phyloP scores from a whole-genome alignment of 2,888 invertebrate species.

The Steinernema scapterisci region DNA sequence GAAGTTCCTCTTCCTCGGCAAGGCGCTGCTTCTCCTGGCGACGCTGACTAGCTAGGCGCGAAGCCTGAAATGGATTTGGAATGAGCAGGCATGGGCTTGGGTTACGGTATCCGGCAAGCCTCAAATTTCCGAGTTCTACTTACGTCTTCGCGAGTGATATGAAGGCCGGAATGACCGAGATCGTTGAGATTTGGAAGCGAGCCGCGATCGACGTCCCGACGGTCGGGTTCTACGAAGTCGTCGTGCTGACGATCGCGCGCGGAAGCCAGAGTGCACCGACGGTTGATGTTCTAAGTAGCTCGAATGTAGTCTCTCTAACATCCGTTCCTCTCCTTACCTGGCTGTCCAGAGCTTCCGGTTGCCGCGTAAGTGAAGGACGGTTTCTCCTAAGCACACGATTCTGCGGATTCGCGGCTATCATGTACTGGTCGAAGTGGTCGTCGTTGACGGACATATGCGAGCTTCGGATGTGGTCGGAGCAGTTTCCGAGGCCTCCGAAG shows the following conservation, averaged over 20 bases:
- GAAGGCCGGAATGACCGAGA: constrained; percentile 75
- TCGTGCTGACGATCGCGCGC: constrained; percentile 52
- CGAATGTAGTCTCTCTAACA: neutral
- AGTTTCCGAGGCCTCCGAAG: neutral
- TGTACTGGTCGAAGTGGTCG: constrained; percentile 92
- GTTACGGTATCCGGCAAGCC: no score
- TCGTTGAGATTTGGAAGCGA: constrained; percentile 83
- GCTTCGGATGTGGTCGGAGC: neutral
- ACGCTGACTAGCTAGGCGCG: constrained; percentile 87
- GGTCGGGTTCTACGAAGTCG: constrained; percentile 34
- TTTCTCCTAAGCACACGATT: constrained; percentile 50
- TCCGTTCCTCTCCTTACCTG: neutral
- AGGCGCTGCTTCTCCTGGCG: constrained; percentile 90
- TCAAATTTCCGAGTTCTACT: constrained; percentile 5
- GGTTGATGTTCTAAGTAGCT: constrained; percentile 48
- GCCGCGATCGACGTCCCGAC: constrained; percentile 72
- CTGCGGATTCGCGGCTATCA: constrained; percentile 43
- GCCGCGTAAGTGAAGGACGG: constrained; percentile 64
- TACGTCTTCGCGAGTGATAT: constrained; percentile 50
- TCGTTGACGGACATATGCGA: constrained; percentile 68
- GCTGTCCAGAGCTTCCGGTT: constrained; percentile 51
- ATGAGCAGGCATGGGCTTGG: no score
- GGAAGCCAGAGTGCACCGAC: constrained; percentile 64
- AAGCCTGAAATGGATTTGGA: constrained; percentile 77
- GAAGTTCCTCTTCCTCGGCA: constrained; percentile 86